Evolutionary conservation across 1,140 invertebrate species (phyloP), one percentile per base, ranked within the genome.

Genomic region (Drosophila novamexicana): DNA sequence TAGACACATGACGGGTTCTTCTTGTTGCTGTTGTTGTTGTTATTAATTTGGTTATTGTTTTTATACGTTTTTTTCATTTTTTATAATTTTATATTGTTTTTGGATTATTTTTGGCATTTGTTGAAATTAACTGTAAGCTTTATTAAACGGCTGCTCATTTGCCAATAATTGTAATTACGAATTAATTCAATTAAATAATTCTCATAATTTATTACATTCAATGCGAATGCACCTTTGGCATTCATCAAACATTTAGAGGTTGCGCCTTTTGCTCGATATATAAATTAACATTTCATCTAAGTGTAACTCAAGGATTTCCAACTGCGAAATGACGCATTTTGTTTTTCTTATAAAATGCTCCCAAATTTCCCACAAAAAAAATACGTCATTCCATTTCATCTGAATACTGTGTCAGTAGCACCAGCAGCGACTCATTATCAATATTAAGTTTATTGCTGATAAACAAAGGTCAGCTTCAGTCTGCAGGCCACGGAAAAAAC

Each of bases 131-230:
- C 40, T 68, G 40, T 68, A 34, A 18, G 56, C 40, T 57, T 62
- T 69, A 63, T 70, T 63, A 62, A 57, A 62, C 66, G 56, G 49
- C 49, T 61, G 49, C 47, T 61, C 37, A 70, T 63, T 63, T 62
- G 52, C 47, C 49, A 66, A 73, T 77, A 83, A 67, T 58, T 59
- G 59, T 83, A 83, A 88, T 88, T 88, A 77, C 76, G 62, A 75
- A 72, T 80, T 71, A 68, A 77, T 78, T 79, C 80, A 82, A 86
- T 86, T 82, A 83, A 77, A 79, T 68, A 79, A 79, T 88, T 82
- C 63, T 62, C 66, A 50, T 65, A 76, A 71, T 63, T 72, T 79
- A 75, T 68, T 34, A 29, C 36, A n/a, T 45, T 34, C 1, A 12
- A 70, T 62, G 79, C 57, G 69, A 75, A 53, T 58, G 66, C 49